Evolutionary conservation across 2,113 vertebrate species (phyloP).

Genomic region (Cathartes aura): DNA sequence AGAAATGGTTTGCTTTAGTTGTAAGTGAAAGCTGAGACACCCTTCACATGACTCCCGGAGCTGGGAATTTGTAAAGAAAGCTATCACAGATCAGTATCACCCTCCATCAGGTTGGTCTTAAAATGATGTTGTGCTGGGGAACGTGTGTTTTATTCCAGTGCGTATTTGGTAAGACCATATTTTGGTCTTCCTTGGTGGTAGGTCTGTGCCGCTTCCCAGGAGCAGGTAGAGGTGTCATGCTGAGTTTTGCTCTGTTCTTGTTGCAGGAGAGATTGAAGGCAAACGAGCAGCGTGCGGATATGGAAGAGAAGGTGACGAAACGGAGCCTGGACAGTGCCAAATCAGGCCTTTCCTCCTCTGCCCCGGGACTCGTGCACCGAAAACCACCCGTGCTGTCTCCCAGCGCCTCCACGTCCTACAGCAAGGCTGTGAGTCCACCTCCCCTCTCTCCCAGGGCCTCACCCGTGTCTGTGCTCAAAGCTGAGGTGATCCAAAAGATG

Average conservation of each 20-base stretch:
- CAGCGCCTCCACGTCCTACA: constrained; percentile 79
- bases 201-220: not conserved
- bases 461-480: constrained; percentile 85
- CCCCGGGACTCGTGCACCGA: constrained; percentile 80
- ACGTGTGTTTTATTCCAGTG: not conserved
- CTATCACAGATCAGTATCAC: not conserved
- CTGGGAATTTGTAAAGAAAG: not conserved
- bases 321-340: constrained; percentile 81
- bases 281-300: constrained; percentile 84
- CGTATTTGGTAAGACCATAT: not conserved
- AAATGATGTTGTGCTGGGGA: not conserved
- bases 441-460: constrained; percentile 81
- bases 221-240: not conserved
- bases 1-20: not conserved
- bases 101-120: not conserved
- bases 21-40: not conserved
- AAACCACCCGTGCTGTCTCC: constrained; percentile 81
- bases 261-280: constrained; percentile 91
- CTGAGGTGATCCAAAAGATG: constrained; percentile 87
- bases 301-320: constrained; percentile 89
- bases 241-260: not conserved
- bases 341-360: constrained; percentile 73
- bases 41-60: not conserved
- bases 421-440: constrained; percentile 83
- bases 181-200: not conserved